A percentile compares a stretch with the other conserved stretches of the same genome.
Evolutionary conservation across 1,140 invertebrate genomes (phyloP).

Genomic region (Procambarus clarkii): DNA sequence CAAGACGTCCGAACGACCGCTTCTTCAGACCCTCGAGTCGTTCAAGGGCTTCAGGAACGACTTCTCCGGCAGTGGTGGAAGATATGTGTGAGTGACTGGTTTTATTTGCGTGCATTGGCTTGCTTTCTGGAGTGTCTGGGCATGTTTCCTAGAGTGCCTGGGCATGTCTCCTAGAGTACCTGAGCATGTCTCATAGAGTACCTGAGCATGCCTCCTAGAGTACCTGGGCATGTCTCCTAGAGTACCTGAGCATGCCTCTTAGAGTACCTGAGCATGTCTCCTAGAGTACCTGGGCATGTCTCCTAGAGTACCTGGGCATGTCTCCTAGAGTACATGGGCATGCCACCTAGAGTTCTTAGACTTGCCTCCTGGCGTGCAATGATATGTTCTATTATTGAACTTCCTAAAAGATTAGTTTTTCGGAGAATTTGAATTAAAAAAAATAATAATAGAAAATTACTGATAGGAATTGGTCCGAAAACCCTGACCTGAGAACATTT

Average conservation of each 20-base stretch:
- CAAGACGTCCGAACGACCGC: not conserved
- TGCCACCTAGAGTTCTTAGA: not conserved
- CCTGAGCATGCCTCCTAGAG: not conserved
- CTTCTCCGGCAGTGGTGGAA: slow-evolving; percentile 25
- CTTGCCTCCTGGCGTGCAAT: no score
- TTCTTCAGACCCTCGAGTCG: not conserved
- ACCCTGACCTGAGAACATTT: no score
- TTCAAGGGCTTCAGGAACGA: slow-evolving; percentile 57
- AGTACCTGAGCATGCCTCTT: not conserved
- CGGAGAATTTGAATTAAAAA: no score
- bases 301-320: not conserved
- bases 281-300: not conserved
- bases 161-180: not conserved
- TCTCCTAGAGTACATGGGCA: not conserved
- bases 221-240: not conserved
- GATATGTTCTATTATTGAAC: no score
- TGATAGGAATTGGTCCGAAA: no score
- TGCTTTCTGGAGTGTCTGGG: not conserved
- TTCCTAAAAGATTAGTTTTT: no score
- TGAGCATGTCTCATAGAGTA: not conserved
- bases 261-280: not conserved
- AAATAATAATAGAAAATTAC: no score
- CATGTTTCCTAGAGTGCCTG: not conserved
- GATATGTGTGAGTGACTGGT: slow-evolving; percentile 25
- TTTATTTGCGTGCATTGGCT: no score